A percentile compares a stretch with the other conserved stretches of the same genome.
phyloP scores from a whole-genome alignment of 2,113 vertebrate genomes.

The Tonatia bakeri region DNA sequence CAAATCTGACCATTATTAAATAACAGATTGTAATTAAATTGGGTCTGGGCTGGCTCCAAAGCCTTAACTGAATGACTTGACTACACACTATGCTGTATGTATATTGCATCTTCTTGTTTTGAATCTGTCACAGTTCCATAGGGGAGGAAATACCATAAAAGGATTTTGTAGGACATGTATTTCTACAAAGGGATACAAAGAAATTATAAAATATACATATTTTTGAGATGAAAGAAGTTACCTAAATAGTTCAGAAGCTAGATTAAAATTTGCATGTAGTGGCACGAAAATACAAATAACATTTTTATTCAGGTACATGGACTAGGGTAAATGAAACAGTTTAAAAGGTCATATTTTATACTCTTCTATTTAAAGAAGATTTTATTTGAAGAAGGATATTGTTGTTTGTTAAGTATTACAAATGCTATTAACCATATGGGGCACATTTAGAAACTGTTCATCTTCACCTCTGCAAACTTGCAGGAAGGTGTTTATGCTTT shows the following conservation, averaged over 20 bases:
- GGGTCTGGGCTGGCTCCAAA: background rate
- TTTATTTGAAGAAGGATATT: background rate
- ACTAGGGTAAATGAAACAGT: background rate
- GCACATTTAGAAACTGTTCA: background rate
- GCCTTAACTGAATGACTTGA: background rate
- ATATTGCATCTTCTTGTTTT: background rate
- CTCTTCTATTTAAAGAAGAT: background rate
- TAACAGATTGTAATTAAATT: conserved; percentile 30
- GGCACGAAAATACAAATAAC: background rate
- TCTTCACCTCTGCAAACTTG: background rate
- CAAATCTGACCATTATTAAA: conserved; percentile 23
- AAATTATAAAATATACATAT: background rate
- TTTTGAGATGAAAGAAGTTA: conserved; percentile 6
- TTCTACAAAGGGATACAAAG: background rate
- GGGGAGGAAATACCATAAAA: background rate
- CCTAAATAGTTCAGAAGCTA: background rate
- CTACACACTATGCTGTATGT: background rate
- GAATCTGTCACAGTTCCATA: background rate
- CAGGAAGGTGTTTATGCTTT: background rate
- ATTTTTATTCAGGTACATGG: background rate
- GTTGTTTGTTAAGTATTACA: background rate
- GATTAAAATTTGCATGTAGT: background rate
- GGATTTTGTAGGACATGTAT: background rate
- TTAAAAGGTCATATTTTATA: background rate
- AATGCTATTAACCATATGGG: background rate